Evolutionary conservation across 2,113 vertebrate species (phyloP), one percentile per base, ranked within the genome.

Genomic region (Brachypodius melanocephalos): DNA sequence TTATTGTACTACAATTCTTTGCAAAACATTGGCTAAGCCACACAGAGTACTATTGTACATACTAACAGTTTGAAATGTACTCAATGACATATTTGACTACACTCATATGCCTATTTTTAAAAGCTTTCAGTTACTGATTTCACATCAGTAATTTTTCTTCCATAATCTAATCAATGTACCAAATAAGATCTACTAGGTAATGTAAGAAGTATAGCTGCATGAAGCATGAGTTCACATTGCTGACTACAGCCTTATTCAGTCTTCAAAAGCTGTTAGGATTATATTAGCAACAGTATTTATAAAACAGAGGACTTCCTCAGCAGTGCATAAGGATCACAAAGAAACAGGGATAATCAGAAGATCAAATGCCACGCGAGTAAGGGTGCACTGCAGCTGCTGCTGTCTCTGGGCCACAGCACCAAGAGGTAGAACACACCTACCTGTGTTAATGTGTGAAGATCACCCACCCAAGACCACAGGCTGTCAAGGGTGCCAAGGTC

Each of bases 391-490:
- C 66, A 55, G 72, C 65, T 74, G 48, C 31, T 54, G 36, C 5
- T 0, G 3, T 8, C 48, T 85, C 74, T 10, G 43, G 87, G 65
- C 34, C 66, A 19, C n/a, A 26, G 87, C 17, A 14, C 28, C n/a
- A 48, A 59, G 69, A 67, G 62, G 57, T 3, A n/a, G 77, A 89
- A 48, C 2, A 7, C 34, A 46, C 40, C 69, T 10, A 4, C 81
- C 51, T 24, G 34, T 6, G 8, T 29, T 31, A 14, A 4, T 3
- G 1, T 9, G 38, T 1, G 1, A 57, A 13, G 8, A 13, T 42
- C 22, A 29, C 40, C 74, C 10, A 7, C 62, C 25, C 71, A 75
- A 26, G 24, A 29, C 10, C 34, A 22, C 49, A 32, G 67, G 45
- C 14, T 68, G 1, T 10, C 1, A 0, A 66, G 8, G 9, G 18